phyloP scores from a whole-genome alignment of 1,140 invertebrate genomes.

The Stegodyphus dumicola region DNA sequence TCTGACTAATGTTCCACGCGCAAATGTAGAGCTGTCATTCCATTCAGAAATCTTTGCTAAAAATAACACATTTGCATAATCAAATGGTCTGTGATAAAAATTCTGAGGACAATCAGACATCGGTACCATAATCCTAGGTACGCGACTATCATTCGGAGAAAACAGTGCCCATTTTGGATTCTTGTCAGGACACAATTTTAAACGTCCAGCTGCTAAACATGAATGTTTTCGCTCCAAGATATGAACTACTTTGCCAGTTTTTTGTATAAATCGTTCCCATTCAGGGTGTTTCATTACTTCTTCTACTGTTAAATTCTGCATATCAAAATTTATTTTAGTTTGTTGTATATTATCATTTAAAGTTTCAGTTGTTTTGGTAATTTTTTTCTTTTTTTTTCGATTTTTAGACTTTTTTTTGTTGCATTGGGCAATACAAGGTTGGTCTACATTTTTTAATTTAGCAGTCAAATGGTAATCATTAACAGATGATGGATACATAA shows the following conservation, averaged over 20 bases:
- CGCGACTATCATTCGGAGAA: slow-evolving; percentile 77
- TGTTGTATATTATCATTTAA: not conserved
- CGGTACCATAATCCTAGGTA: slow-evolving; percentile 79
- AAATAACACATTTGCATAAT: slow-evolving; percentile 75
- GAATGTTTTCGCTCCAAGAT: slow-evolving; percentile 73
- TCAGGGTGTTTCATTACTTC: slow-evolving; percentile 62
- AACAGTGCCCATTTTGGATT: slow-evolving; percentile 75
- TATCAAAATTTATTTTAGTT: not conserved
- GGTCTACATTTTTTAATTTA: not conserved
- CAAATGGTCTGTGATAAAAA: slow-evolving; percentile 72
- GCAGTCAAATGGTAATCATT: not conserved
- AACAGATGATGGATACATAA: not conserved
- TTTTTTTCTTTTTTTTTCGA: slow-evolving; percentile 13
- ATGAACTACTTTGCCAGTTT: slow-evolving; percentile 68
- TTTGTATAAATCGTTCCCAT: slow-evolving; percentile 66
- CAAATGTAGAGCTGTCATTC: slow-evolving; percentile 73
- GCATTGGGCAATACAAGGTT: not conserved
- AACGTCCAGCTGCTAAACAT: slow-evolving; percentile 75
- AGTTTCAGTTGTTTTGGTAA: not conserved
- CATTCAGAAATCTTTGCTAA: slow-evolving; percentile 78
- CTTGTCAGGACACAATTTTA: slow-evolving; percentile 74
- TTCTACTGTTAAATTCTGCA: slow-evolving; percentile 15
- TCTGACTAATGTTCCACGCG: slow-evolving; percentile 74
- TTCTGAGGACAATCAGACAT: slow-evolving; percentile 74
- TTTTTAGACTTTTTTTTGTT: slow-evolving; percentile 23